Base-by-base conservation (phyloP, 2,888 invertebrate genomes). In the Apamea sordens region DNA sequence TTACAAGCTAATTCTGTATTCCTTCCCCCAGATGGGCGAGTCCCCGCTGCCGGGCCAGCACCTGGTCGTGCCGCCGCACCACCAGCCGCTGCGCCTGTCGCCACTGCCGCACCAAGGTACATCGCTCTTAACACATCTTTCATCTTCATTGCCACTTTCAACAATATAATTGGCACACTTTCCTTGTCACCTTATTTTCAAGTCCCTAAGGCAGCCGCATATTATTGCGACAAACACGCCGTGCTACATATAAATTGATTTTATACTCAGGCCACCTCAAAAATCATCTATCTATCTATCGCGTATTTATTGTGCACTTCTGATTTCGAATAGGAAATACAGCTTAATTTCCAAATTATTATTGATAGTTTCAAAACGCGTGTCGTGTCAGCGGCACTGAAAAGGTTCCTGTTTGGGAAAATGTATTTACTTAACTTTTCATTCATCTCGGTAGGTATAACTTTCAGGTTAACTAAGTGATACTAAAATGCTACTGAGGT, bases 81-180 rank as follows among this genome's bases (percentile, higher is more conserved):
- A 97, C 87, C 97, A 97, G 92, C 97, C 97, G 90, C 94, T 98
- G 86, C 93, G 98, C 24, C 96, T 98, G 80, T 98, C 98, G 24
- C 98, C 98, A 11, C 93, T 98, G 86, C 97, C 97, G 53, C 97
- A 97, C 82, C 97, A 97, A 91, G 97, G 98, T 97, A 69, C 68
- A 44, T 13, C 36, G 50, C 18, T 15, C n/a, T 21, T 36, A 5
- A 50, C 21, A 32, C 5, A 36, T 32, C 7, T 13, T n/a, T n/a
- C 24, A 59, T 59, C n/a, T 13, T n/a, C 13, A 13, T 13, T 59
- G 6, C n/a, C 5, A 15, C 13, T 28, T n/a, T n/a, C 6, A 61
- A 28, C 59, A 13, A 61, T 28, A 2, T 61, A 6, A 28, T 61
- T n/a, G 59, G 59, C n/a, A 13, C n/a, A 59, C 59, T n/a, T 13